phyloP scores from a whole-genome alignment of 2,888 invertebrate genomes.

The Alloplasta piceator region DNA sequence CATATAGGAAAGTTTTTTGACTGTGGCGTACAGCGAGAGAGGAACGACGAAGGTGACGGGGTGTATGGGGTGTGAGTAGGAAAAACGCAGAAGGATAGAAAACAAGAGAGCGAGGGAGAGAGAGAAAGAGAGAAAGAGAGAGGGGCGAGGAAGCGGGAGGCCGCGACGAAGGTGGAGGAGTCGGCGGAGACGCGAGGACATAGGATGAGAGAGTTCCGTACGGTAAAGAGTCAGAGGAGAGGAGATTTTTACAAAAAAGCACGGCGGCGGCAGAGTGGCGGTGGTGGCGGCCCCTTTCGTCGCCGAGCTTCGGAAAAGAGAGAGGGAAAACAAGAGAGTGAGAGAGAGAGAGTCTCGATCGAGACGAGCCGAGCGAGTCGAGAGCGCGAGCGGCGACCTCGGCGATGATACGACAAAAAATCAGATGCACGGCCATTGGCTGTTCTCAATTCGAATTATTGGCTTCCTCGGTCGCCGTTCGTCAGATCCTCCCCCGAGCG shows the following conservation, averaged over 20 bases:
- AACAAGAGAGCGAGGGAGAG: too few relatives aligned
- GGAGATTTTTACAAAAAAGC: constrained; percentile 57
- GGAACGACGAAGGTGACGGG: constrained; percentile 33
- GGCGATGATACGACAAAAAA: constrained; percentile 81
- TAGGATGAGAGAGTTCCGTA: constrained; percentile 1
- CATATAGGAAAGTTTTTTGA: background rate
- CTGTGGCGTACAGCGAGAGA: constrained; percentile 3
- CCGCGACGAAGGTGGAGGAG: constrained; percentile 7
- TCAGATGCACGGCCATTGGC: constrained; percentile 83
- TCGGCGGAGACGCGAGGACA: constrained; percentile 7
- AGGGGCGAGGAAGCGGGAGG: background rate
- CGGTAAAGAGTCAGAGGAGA: constrained; percentile 35
- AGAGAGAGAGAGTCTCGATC: constrained; percentile 44
- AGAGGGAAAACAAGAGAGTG: too few relatives aligned
- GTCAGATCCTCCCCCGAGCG: constrained; percentile 69
- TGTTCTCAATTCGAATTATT: constrained; percentile 81
- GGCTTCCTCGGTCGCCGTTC: constrained; percentile 74
- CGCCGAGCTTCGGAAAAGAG: constrained; percentile 50
- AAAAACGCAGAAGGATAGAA: background rate
- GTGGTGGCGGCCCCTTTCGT: constrained; percentile 61
- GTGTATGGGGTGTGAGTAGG: constrained; percentile 17
- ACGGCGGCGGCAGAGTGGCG: too few relatives aligned
- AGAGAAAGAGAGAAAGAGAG: constrained; percentile 60
- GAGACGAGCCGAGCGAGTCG: constrained; percentile 17
- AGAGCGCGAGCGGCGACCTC: constrained; percentile 66